phyloP scores from a whole-genome alignment of 1,140 invertebrate species.

The Calephelis nemesis region DNA sequence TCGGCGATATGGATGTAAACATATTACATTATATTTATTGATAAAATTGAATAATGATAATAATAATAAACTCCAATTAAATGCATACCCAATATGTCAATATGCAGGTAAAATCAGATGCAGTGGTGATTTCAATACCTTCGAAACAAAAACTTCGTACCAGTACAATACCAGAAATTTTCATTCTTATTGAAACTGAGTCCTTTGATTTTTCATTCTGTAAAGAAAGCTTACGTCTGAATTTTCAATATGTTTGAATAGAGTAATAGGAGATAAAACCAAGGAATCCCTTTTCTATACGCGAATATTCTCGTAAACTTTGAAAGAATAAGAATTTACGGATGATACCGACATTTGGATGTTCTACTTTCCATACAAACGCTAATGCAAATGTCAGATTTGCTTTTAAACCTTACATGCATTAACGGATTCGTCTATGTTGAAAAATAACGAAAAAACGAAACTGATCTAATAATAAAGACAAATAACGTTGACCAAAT shows the following conservation, averaged over 20 bases:
- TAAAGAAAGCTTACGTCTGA: background rate
- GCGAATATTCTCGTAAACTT: constrained; percentile 21
- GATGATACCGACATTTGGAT: constrained; percentile 33
- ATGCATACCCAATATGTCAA: no score
- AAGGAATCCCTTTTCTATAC: constrained; percentile 19
- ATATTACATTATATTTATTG: no score
- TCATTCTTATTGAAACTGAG: no score
- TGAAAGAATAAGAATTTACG: constrained; percentile 17
- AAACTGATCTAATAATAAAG: no score
- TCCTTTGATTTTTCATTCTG: constrained; percentile 1
- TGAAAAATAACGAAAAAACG: no score
- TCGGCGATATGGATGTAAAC: no score
- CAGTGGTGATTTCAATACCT: background rate
- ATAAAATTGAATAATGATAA: no score
- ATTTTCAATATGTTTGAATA: constrained; percentile 11
- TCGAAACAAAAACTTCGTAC: background rate
- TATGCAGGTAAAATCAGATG: background rate
- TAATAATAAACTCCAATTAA: no score
- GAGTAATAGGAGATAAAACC: constrained; percentile 5
- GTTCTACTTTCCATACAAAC: constrained; percentile 42
- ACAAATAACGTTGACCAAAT: no score
- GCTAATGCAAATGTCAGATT: constrained; percentile 38
- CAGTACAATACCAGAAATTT: no score
- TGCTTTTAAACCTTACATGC: constrained; percentile 18
- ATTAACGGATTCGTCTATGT: no score